phyloP scores from a whole-genome alignment of 2,888 invertebrate species.

The Drosophila vallismaia region DNA sequence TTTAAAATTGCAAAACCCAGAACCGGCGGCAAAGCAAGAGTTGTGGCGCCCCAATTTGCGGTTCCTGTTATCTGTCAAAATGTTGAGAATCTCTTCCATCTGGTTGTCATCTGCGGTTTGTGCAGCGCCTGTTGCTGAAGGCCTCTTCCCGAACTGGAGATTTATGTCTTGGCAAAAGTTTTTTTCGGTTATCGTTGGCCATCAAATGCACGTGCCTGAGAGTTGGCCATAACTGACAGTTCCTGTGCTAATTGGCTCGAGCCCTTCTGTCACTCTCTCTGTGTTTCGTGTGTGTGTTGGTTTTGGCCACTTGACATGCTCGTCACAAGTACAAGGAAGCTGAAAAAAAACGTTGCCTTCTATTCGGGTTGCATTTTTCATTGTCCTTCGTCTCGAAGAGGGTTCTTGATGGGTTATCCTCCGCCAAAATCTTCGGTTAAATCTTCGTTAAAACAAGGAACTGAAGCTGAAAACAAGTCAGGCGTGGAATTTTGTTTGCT shows the following conservation, averaged over 20 bases:
- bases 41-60: neutral
- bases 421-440: conserved; percentile 25
- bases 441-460: conserved; percentile 19
- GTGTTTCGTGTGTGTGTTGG: neutral
- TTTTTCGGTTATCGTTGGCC: conserved; percentile 43
- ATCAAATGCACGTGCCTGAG: conserved; percentile 70
- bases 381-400: conserved; percentile 39
- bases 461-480: conserved; percentile 24
- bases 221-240: conserved; percentile 56
- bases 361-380: conserved; percentile 26
- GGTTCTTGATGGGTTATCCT: conserved; percentile 40
- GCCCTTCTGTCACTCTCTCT: conserved; percentile 5
- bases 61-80: conserved; percentile 24
- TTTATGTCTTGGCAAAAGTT: conserved; percentile 60
- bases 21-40: neutral
- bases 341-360: conserved; percentile 26
- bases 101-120: conserved; percentile 29
- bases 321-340: conserved; percentile 50
- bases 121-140: conserved; percentile 69
- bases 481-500: conserved; percentile 37
- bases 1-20: neutral
- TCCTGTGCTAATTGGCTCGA: conserved; percentile 59
- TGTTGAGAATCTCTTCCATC: conserved; percentile 18
- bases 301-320: conserved; percentile 56
- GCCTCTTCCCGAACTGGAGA: conserved; percentile 52